Conservation (phyloP, 2,797 vertebrate species). For the Microtus californicus region DNA sequence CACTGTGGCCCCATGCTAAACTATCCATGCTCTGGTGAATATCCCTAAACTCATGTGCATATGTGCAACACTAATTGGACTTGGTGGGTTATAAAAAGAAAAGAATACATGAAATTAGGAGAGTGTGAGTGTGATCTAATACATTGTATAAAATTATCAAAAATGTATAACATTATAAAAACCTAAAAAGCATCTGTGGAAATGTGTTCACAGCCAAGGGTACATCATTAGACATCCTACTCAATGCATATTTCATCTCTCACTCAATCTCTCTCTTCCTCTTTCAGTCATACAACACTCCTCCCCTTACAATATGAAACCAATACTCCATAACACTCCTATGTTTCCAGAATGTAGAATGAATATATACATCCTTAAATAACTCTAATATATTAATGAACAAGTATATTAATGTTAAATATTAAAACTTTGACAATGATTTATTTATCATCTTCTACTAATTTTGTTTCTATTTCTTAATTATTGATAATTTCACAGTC, state of each 20-base stretch:
- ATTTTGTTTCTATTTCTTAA: neutral
- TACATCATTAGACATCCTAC: neutral
- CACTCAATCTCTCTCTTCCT: neutral
- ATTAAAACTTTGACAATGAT: neutral
- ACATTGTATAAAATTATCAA: neutral
- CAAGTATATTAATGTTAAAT: neutral
- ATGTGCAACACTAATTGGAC: neutral
- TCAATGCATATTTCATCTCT: rapidly evolving
- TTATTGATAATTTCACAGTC: neutral
- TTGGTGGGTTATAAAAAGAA: neutral
- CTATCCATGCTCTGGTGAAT: neutral
- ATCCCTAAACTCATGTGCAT: neutral
- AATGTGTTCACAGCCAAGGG: neutral
- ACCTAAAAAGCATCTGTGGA: neutral
- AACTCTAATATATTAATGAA: neutral
- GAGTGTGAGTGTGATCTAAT: neutral
- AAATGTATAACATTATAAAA: neutral
- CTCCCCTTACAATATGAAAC: neutral
- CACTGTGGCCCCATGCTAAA: too few species aligned
- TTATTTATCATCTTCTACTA: neutral
- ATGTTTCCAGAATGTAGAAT: neutral
- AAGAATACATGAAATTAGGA: neutral
- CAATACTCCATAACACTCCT: neutral
- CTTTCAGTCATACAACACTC: neutral
- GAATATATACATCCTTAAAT: neutral